A percentile compares a stretch with the other conserved stretches of the same genome.
phyloP scores from a whole-genome alignment of 1,140 invertebrate species.

The Drosophila miranda region DNA sequence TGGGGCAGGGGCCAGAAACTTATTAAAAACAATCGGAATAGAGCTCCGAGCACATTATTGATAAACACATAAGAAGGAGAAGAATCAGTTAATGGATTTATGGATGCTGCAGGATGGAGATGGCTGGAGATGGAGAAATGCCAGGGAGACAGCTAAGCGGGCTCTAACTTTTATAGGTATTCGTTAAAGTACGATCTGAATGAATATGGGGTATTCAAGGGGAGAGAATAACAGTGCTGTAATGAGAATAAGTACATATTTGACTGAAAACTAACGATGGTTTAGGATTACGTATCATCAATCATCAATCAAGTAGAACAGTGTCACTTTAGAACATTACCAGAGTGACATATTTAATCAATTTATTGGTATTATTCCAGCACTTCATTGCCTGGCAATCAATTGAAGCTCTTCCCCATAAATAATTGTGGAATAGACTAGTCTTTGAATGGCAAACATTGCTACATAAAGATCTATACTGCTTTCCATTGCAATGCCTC shows the following conservation, averaged over 20 bases:
- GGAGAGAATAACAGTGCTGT: neutral
- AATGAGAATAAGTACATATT: neutral
- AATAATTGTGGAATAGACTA: too few species aligned
- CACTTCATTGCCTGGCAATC: too few species aligned
- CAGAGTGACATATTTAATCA: too few species aligned
- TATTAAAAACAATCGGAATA: conserved; percentile 71
- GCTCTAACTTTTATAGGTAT: conserved; percentile 38
- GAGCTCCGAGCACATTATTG: conserved; percentile 53
- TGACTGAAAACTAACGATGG: too few species aligned
- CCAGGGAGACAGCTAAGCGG: conserved; percentile 25
- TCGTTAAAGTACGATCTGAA: conserved; percentile 10
- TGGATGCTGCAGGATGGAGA: conserved; percentile 7
- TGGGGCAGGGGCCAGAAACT: conserved; percentile 36
- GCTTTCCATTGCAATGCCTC: too few species aligned
- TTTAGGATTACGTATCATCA: too few species aligned
- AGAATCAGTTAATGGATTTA: conserved; percentile 38
- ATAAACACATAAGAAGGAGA: conserved; percentile 42
- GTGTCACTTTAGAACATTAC: too few species aligned
- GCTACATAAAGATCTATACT: too few species aligned
- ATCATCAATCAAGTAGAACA: too few species aligned
- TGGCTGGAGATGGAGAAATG: conserved; percentile 14
- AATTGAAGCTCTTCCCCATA: too few species aligned
- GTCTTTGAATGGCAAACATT: too few species aligned
- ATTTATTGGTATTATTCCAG: too few species aligned
- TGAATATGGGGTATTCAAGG: neutral